Evolutionary conservation across 2,888 invertebrate genomes (phyloP).

Genomic region (Papilio elwesi): DNA sequence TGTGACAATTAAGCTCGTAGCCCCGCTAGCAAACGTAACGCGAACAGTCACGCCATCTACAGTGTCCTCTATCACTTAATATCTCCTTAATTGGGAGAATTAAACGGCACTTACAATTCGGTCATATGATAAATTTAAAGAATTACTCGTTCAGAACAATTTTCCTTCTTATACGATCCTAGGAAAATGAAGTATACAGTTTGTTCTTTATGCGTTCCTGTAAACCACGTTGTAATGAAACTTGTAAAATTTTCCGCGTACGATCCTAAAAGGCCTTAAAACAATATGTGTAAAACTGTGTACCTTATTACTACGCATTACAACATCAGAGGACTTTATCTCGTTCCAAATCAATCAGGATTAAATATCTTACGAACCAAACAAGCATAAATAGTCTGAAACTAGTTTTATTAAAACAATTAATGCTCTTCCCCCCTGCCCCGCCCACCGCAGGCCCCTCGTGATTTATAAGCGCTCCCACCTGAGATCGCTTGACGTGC

Average conservation of each 20-base stretch:
- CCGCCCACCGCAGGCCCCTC: not conserved
- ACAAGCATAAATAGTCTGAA: not conserved
- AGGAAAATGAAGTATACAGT: not conserved
- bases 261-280: too few relatives aligned
- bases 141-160: not conserved
- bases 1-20: constrained; percentile 45
- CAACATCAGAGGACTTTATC: too few relatives aligned
- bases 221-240: too few relatives aligned
- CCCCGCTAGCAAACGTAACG: constrained; percentile 41
- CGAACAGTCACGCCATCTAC: constrained; percentile 45
- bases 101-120: constrained; percentile 22
- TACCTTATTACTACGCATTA: too few relatives aligned
- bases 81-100: constrained; percentile 44
- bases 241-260: too few relatives aligned
- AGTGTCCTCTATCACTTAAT: constrained; percentile 36
- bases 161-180: too few relatives aligned
- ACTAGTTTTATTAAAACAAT: constrained; percentile 48
- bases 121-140: constrained; percentile 15
- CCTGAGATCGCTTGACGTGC: constrained; percentile 49
- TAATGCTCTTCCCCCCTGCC: constrained; percentile 34
- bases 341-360: too few relatives aligned
- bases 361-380: too few relatives aligned
- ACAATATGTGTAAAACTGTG: too few relatives aligned
- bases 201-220: too few relatives aligned
- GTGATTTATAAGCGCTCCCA: constrained; percentile 58